Conservation (phyloP, 2,797 vertebrate species). For the Spinus pinus region DNA sequence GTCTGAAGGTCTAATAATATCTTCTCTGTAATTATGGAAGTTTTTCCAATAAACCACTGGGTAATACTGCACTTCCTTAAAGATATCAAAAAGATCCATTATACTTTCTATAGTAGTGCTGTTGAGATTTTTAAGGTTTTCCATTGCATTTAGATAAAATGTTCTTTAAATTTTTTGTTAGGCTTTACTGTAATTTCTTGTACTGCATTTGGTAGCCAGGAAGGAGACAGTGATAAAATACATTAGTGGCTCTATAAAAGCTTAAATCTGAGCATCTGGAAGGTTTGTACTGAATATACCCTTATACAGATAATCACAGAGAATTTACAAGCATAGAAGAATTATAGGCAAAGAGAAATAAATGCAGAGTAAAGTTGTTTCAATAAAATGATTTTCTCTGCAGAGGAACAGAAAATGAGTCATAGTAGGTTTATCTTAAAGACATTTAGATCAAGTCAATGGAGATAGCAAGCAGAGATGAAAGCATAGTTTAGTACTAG, state of each 20-base stretch:
- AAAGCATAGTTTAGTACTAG: background rate
- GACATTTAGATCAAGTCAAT: background rate
- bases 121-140: background rate
- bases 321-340: background rate
- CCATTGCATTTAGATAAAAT: background rate
- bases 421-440: background rate
- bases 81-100: background rate
- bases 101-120: background rate
- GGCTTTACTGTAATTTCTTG: background rate
- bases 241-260: background rate
- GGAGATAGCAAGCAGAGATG: background rate
- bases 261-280: slow-evolving; percentile 1
- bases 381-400: background rate
- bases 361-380: background rate
- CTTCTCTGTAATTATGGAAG: background rate
- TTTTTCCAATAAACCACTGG: background rate
- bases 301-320: background rate
- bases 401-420: background rate
- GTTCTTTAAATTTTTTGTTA: background rate
- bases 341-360: background rate
- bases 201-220: background rate
- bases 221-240: background rate
- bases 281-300: background rate
- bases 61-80: background rate
- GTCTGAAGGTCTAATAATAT: background rate